Evolutionary conservation across 2,113 vertebrate genomes (phyloP).

Genomic region (Hassar affinis): DNA sequence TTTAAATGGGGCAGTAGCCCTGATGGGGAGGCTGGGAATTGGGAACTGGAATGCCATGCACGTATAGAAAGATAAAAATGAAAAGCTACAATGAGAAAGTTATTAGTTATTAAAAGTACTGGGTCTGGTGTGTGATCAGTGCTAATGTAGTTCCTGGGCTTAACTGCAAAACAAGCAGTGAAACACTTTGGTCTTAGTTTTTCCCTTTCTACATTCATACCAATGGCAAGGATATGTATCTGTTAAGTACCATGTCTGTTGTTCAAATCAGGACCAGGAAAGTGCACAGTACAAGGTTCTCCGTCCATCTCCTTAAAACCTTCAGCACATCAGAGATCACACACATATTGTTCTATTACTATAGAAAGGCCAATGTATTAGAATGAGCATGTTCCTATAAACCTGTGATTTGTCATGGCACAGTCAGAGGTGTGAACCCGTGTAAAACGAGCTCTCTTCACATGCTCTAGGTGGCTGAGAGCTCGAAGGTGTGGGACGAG

Average conservation of each 20-base stretch:
- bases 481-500: conserved; percentile 78
- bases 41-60: conserved; percentile 69
- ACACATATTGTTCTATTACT: background rate
- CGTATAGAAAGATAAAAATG: conserved; percentile 57
- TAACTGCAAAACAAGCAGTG: background rate
- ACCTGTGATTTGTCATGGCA: background rate
- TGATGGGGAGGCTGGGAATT: conserved; percentile 70
- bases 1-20: conserved; percentile 68
- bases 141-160: background rate
- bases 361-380: background rate
- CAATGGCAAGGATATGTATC: background rate
- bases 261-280: background rate
- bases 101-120: background rate
- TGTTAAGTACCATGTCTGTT: background rate
- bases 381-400: background rate
- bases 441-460: conserved; percentile 57
- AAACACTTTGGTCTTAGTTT: too few species aligned
- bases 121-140: background rate
- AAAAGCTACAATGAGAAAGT: conserved; percentile 24
- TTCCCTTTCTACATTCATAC: background rate
- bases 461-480: conserved; percentile 66
- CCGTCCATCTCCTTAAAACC: background rate
- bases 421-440: conserved; percentile 52
- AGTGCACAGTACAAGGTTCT: background rate
- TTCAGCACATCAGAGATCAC: background rate